Evolutionary conservation across 2,113 vertebrate species (phyloP).

Genomic region (Andinoacara biseriatus): DNA sequence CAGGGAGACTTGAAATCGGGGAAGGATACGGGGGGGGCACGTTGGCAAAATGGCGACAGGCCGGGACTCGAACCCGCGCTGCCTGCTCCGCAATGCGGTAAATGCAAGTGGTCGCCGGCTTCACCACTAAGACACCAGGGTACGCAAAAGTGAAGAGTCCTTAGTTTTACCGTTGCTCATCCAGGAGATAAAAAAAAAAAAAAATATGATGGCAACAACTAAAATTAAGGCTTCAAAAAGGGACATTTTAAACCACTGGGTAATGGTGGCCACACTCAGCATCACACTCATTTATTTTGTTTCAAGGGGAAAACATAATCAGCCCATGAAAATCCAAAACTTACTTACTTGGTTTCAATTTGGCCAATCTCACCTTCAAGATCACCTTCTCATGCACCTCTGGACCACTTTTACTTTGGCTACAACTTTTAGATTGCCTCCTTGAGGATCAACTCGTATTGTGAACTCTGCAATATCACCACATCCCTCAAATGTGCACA

Average conservation of each 20-base stretch:
- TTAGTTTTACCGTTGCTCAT: not conserved
- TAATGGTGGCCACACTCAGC: not conserved
- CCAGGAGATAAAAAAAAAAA: not conserved
- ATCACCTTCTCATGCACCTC: not conserved
- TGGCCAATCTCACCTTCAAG: not conserved
- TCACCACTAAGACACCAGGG: no score
- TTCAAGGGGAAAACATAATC: not conserved
- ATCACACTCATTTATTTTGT: no score
- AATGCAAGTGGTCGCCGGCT: no score
- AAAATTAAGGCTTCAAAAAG: not conserved
- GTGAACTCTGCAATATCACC: accelerated
- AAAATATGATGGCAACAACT: not conserved
- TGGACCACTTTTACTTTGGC: not conserved
- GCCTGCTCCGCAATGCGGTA: no score
- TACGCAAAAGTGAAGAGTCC: no score
- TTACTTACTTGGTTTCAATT: not conserved
- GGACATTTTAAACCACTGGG: accelerated
- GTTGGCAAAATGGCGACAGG: no score
- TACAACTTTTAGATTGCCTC: not conserved
- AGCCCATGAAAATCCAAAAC: not conserved
- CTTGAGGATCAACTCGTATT: not conserved
- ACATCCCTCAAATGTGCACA: not conserved
- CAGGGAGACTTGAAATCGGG: no score
- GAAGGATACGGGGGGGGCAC: no score
- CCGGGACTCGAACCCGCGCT: no score